phyloP scores from a whole-genome alignment of 1,140 invertebrate species.

The Scaptomyza hsui region DNA sequence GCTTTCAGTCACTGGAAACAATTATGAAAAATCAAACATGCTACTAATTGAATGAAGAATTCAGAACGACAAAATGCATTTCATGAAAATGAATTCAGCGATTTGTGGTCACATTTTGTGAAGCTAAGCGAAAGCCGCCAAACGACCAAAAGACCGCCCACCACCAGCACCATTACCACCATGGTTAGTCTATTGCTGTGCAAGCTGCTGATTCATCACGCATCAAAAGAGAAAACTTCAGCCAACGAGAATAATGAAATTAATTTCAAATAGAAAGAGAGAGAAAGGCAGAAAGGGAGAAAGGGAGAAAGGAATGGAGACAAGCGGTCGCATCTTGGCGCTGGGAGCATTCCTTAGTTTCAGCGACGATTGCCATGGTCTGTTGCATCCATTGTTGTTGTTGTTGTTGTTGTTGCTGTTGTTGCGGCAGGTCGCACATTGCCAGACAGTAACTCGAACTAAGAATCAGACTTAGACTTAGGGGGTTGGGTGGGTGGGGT shows the following conservation, averaged over 20 bases:
- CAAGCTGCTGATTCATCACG: slow-evolving; percentile 55
- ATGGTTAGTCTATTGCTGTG: not conserved
- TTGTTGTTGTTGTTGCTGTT: slow-evolving; percentile 12
- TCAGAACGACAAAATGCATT: not conserved
- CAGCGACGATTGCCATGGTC: slow-evolving; percentile 55
- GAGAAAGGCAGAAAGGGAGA: not conserved
- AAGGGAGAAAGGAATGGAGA: not conserved
- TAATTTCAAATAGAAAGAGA: slow-evolving; percentile 48
- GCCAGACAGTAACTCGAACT: slow-evolving; percentile 54
- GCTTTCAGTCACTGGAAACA: not conserved
- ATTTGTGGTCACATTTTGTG: slow-evolving; percentile 1
- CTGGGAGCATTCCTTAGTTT: slow-evolving; percentile 50
- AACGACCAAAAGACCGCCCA: slow-evolving; percentile 8
- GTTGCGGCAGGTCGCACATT: slow-evolving; percentile 50
- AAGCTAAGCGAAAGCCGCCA: not conserved
- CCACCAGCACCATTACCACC: not conserved
- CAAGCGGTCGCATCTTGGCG: slow-evolving; percentile 44
- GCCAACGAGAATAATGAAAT: slow-evolving; percentile 67
- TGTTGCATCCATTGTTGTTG: slow-evolving; percentile 38
- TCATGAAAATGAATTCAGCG: not conserved
- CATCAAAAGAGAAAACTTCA: slow-evolving; percentile 59
- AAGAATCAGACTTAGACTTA: slow-evolving; percentile 19
- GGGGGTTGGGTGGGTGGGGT: too few relatives aligned
- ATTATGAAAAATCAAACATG: not conserved
- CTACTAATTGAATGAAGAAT: not conserved